Conservation (phyloP, 2,888 invertebrate species). For the Yponomeuta sedellus region DNA sequence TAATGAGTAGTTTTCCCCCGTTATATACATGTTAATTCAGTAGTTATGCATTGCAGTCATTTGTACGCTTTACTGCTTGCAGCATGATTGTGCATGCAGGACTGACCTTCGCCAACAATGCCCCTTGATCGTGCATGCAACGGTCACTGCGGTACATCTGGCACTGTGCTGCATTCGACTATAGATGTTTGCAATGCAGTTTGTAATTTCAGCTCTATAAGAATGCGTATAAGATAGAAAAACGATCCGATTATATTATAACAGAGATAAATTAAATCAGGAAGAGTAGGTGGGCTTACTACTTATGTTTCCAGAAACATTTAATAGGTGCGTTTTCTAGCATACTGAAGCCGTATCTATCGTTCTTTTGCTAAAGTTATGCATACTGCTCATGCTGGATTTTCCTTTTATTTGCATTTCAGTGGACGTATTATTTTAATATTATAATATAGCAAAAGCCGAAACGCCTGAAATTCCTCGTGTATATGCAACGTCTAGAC, state of each 20-base stretch:
- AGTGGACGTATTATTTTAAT: neutral
- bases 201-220: neutral
- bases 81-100: slow-evolving; percentile 45
- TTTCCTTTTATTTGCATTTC: neutral
- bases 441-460: neutral
- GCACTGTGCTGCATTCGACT: slow-evolving; percentile 25
- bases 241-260: neutral
- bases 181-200: neutral
- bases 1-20: neutral
- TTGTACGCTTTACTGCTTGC: slow-evolving; percentile 35
- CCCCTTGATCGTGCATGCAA: slow-evolving; percentile 44
- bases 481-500: neutral
- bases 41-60: slow-evolving; percentile 32
- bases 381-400: neutral
- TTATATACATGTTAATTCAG: neutral
- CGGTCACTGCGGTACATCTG: slow-evolving; percentile 46
- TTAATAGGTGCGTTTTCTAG: neutral
- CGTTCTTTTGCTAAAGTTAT: neutral
- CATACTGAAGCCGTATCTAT: neutral
- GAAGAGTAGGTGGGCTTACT: neutral
- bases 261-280: neutral
- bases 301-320: neutral
- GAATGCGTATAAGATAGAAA: neutral
- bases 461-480: neutral
- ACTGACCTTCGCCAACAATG: slow-evolving; percentile 61